Conservation (phyloP, 2,113 vertebrate species). For the Typhlomys cinereus region DNA sequence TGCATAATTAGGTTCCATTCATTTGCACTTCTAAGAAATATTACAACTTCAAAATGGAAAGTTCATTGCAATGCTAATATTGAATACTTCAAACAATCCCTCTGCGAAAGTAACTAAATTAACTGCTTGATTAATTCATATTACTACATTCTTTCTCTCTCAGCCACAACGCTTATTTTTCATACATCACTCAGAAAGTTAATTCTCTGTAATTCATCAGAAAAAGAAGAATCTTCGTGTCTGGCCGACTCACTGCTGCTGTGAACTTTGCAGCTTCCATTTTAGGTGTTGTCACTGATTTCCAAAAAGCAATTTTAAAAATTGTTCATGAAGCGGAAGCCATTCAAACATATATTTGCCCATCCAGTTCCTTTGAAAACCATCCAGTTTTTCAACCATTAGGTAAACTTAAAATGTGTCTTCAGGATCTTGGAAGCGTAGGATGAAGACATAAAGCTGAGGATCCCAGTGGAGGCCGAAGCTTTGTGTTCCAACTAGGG, state of each 20-base stretch:
- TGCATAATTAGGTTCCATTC: slow-evolving; percentile 26
- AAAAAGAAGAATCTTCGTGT: neutral
- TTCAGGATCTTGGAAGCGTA: neutral
- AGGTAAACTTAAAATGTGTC: neutral
- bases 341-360: neutral
- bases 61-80: slow-evolving; percentile 46
- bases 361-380: neutral
- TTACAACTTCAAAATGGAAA: slow-evolving; percentile 61
- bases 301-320: neutral
- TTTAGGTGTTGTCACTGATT: neutral
- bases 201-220: slow-evolving; percentile 32
- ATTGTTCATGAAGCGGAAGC: neutral
- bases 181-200: slow-evolving; percentile 3
- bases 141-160: slow-evolving; percentile 29
- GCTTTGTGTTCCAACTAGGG: neutral
- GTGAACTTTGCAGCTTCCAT: neutral
- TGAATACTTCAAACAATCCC: slow-evolving; percentile 34
- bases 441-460: neutral
- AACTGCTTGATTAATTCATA: slow-evolving; percentile 57
- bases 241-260: slow-evolving; percentile 11
- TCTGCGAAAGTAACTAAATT: slow-evolving; percentile 49
- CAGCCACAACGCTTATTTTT: neutral
- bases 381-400: neutral
- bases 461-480: neutral
- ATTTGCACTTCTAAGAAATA: slow-evolving; percentile 57